These are phyloP conservation scores for Jacana jacana DNA, from an alignment of 2,113 vertebrate species.

Conservation along the genomic window DNA sequence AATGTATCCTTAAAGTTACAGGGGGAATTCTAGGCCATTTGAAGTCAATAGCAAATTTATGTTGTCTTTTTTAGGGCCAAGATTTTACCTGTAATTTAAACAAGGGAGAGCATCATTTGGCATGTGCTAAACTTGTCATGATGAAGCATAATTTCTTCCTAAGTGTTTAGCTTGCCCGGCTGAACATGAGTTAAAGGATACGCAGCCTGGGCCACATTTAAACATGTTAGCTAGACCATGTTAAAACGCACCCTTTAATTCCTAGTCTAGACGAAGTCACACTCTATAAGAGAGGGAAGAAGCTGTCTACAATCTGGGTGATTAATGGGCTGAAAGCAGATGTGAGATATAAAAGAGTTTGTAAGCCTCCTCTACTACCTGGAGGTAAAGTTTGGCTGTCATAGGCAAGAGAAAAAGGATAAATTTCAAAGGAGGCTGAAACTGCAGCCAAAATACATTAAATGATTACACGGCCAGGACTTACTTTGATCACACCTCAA, in stretches of 20 bases:
- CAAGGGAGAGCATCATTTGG: not conserved
- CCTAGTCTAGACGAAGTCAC: conserved; percentile 56
- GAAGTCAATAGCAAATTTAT: not conserved
- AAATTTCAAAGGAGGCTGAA: conserved; percentile 60
- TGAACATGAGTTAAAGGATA: not conserved
- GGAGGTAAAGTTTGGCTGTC: conserved; percentile 61
- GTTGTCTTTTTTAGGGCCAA: not conserved
- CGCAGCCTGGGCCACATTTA: not conserved
- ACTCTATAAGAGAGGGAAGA: not conserved
- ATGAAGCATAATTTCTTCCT: not conserved
- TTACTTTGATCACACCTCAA: conserved; percentile 67
- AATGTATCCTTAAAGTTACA: not conserved
- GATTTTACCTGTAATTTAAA: not conserved
- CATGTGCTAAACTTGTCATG: not conserved
- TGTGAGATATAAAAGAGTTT: conserved; percentile 55
- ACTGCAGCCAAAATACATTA: conserved; percentile 61
- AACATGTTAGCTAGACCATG: not conserved
- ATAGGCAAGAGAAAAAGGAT: conserved; percentile 49
- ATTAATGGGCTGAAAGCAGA: conserved; percentile 62
- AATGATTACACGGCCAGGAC: conserved; percentile 53
- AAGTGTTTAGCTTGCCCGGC: not conserved
- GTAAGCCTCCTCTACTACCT: conserved; percentile 47
- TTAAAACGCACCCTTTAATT: conserved; percentile 47
- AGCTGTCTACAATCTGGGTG: not conserved
- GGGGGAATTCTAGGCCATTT: not conserved